Percentiles rank a stretch among this genome's conserved stretches.
These are phyloP conservation scores for Caenorhabditis wallacei DNA, from an alignment of 2,888 invertebrate species.

Conservation along the genomic window DNA sequence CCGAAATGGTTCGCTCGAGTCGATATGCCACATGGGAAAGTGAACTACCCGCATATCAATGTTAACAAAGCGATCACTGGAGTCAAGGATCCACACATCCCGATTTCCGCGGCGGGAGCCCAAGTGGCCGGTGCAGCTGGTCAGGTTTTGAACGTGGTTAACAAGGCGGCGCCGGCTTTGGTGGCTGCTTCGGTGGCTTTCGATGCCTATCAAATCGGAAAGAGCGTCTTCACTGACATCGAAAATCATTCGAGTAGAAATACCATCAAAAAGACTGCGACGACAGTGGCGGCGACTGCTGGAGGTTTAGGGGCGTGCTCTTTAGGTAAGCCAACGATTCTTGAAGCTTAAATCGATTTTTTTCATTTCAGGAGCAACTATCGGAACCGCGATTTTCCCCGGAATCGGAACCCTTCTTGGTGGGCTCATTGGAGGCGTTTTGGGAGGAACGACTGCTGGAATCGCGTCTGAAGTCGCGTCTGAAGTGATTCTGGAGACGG, in stretches of 20 bases:
- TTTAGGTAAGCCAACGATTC: background rate
- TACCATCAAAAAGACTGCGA: background rate
- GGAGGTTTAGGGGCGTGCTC: background rate
- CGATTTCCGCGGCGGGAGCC: slow-evolving; percentile 16
- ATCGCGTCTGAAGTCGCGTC: background rate
- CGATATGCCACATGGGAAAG: slow-evolving; percentile 35
- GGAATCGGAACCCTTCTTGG: slow-evolving; percentile 25
- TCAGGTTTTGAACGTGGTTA: slow-evolving; percentile 5
- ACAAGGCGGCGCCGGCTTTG: slow-evolving; percentile 1
- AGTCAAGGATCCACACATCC: slow-evolving; percentile 33
- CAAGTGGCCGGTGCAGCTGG: background rate
- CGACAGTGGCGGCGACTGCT: slow-evolving; percentile 3
- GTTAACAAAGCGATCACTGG: slow-evolving; percentile 43
- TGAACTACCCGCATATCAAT: slow-evolving; percentile 31
- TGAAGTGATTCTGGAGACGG: background rate
- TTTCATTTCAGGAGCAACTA: slow-evolving; percentile 2
- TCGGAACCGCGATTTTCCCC: slow-evolving; percentile 22
- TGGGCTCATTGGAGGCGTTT: slow-evolving; percentile 10
- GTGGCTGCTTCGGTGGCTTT: background rate
- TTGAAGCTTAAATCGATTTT: no score
- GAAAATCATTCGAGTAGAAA: slow-evolving; percentile 13
- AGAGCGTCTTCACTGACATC: background rate
- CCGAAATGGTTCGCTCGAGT: slow-evolving; percentile 37
- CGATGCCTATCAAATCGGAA: slow-evolving; percentile 14
- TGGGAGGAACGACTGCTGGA: background rate